Evolutionary conservation across 1,140 invertebrate species (phyloP).

Genomic region (Delia radicum): DNA sequence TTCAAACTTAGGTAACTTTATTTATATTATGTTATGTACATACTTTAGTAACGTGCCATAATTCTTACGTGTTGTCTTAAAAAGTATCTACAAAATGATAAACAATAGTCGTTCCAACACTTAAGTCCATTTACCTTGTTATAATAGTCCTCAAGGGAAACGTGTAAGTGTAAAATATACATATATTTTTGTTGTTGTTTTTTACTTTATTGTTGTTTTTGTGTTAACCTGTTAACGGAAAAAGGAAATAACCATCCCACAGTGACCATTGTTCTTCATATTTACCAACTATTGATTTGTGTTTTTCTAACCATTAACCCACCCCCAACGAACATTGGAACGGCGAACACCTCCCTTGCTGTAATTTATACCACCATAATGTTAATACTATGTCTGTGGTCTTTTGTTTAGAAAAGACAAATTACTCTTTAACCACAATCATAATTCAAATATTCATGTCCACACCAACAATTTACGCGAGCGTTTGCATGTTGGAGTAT

Average conservation of each 20-base stretch:
- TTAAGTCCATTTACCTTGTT: constrained; percentile 21
- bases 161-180: constrained; percentile 9
- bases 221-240: not conserved
- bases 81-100: not conserved
- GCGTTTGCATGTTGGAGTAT: not conserved
- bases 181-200: not conserved
- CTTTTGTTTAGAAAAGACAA: constrained; percentile 36
- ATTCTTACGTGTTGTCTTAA: constrained; percentile 1
- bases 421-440: constrained; percentile 49
- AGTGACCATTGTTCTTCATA: not conserved
- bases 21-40: too few species aligned
- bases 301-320: not conserved
- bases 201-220: not conserved
- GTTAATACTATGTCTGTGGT: constrained; percentile 16
- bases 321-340: too few species aligned
- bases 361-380: constrained; percentile 6
- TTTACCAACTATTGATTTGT: constrained; percentile 15
- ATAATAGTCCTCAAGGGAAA: constrained; percentile 11
- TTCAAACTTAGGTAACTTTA: too few species aligned
- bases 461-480: constrained; percentile 5
- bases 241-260: not conserved
- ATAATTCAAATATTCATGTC: constrained; percentile 40
- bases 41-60: not conserved
- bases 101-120: not conserved
- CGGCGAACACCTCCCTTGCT: not conserved